These are phyloP conservation scores for Pyrrhia umbra DNA, from an alignment of 2,888 invertebrate species.

Conservation along the genomic window DNA sequence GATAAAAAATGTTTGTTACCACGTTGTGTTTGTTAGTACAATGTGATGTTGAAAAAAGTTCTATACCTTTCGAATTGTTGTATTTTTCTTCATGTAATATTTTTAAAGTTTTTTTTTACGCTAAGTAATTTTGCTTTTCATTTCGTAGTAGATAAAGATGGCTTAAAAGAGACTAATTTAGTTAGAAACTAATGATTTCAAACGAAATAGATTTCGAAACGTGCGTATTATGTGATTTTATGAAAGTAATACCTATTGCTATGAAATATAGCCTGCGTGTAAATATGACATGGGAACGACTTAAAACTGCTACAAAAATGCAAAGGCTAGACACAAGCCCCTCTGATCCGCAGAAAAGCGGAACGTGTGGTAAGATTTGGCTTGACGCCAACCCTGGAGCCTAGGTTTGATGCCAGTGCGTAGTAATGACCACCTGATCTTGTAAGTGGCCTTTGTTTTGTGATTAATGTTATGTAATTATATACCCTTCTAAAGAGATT, in stretches of 20 bases:
- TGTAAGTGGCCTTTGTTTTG: conserved; percentile 50
- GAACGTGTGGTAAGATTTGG: conserved; percentile 62
- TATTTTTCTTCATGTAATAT: neutral
- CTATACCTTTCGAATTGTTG: too few species aligned
- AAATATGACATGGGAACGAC: neutral
- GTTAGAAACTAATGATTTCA: too few species aligned
- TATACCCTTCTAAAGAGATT: too few species aligned
- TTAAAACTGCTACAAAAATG: conserved; percentile 16
- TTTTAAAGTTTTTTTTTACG: too few species aligned
- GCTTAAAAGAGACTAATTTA: too few species aligned
- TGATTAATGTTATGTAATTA: too few species aligned
- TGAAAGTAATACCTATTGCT: neutral
- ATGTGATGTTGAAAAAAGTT: neutral
- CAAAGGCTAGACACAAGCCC: conserved; percentile 39
- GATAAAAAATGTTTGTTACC: conserved; percentile 24
- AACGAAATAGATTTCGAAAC: too few species aligned
- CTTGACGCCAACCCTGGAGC: conserved; percentile 53
- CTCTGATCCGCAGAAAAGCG: conserved; percentile 53
- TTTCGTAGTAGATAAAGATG: too few species aligned
- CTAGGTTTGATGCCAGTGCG: conserved; percentile 57
- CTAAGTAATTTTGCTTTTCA: too few species aligned
- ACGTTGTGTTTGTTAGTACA: conserved; percentile 3
- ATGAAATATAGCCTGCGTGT: too few species aligned
- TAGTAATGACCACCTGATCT: conserved; percentile 67
- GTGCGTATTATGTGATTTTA: neutral